A percentile compares a stretch with the other conserved stretches of the same genome.
These are phyloP conservation scores for Atlantisia rogersi DNA, from an alignment of 2,113 vertebrate species.

Conservation along the genomic window DNA sequence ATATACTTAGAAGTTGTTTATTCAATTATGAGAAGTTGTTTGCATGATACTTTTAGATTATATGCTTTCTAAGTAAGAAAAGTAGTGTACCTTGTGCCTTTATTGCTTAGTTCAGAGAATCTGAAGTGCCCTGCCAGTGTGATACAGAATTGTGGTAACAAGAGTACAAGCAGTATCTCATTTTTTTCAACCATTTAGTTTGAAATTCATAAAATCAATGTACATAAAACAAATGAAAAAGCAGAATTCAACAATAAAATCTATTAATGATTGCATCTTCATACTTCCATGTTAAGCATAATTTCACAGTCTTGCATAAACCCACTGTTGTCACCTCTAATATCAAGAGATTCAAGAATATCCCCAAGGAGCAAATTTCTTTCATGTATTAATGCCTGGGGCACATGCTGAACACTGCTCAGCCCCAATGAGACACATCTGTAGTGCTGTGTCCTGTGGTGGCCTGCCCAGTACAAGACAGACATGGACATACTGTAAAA, in stretches of 20 bases:
- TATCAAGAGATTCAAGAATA: neutral
- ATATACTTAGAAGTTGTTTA: neutral
- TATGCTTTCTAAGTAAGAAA: neutral
- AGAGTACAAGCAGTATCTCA: neutral
- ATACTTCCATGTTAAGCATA: neutral
- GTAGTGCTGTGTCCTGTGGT: neutral
- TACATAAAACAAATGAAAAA: neutral
- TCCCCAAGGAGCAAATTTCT: neutral
- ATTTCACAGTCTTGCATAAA: neutral
- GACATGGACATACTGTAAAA: neutral
- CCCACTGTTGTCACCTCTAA: neutral
- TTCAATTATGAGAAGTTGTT: neutral
- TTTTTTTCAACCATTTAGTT: neutral
- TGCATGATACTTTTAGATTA: neutral
- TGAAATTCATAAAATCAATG: neutral
- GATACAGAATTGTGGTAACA: neutral
- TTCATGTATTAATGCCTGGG: neutral
- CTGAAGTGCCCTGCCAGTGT: neutral
- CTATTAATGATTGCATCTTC: neutral
- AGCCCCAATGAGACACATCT: neutral
- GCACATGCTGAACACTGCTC: neutral
- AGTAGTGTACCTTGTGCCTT: neutral
- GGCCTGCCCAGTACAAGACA: neutral
- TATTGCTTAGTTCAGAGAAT: neutral
- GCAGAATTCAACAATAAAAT: neutral